phyloP scores from a whole-genome alignment of 2,113 vertebrate genomes.

The Oreotrochilus melanogaster region DNA sequence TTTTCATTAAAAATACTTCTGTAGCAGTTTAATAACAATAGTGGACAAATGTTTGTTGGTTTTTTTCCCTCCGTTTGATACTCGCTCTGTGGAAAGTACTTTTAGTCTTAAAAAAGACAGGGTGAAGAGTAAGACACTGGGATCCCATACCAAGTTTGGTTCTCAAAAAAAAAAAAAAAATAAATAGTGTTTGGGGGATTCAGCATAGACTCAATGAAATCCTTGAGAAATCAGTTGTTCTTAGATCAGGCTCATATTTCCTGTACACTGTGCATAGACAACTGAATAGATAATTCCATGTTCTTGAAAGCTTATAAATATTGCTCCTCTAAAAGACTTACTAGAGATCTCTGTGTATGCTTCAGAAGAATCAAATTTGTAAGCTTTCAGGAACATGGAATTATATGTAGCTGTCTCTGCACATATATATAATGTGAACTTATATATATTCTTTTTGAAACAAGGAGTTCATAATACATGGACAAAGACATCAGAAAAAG shows the following conservation, averaged over 20 bases:
- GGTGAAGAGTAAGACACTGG: background rate
- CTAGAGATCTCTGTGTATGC: background rate
- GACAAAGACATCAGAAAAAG: slow-evolving; percentile 38
- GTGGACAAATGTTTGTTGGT: background rate
- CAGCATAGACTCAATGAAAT: background rate
- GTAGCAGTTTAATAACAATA: background rate
- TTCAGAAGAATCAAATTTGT: background rate
- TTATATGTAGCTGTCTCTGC: background rate
- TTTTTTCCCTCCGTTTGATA: background rate
- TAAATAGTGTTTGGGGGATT: accelerated
- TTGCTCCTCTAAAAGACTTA: background rate
- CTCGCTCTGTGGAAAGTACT: background rate
- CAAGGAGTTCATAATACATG: background rate
- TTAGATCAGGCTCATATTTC: background rate
- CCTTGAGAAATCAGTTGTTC: background rate
- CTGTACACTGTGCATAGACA: background rate
- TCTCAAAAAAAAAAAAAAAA: background rate
- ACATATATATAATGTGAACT: background rate
- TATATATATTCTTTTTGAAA: background rate
- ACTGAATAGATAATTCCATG: background rate
- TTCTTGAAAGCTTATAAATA: background rate
- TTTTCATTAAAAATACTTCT: background rate
- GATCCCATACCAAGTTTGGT: background rate
- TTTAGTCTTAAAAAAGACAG: background rate
- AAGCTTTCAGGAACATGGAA: background rate